These are phyloP conservation scores for Tenualosa thibaudeaui DNA, from an alignment of 2,797 vertebrate species.

Conservation along the genomic window DNA sequence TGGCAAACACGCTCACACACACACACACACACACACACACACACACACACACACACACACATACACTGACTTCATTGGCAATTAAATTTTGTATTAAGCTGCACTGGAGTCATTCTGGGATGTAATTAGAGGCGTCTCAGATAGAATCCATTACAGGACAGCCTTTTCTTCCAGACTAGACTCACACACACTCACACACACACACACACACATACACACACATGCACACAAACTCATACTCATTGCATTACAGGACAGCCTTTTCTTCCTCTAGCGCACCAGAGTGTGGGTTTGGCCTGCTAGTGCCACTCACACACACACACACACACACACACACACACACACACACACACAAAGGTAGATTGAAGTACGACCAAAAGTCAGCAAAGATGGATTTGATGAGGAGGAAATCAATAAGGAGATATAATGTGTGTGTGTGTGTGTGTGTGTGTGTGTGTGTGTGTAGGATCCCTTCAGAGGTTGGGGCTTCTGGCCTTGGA, in stretches of 20 bases:
- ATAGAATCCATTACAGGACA: not conserved
- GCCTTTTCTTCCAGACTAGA: not conserved
- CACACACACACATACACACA: not conserved
- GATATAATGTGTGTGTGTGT: not conserved
- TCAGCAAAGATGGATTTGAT: not conserved
- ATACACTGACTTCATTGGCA: not conserved
- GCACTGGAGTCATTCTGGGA: conserved; percentile 9
- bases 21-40: too few species aligned
- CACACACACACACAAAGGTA: not conserved
- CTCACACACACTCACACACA: not conserved
- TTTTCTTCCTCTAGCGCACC: too few species aligned
- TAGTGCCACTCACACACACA: not conserved
- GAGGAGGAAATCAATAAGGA: not conserved
- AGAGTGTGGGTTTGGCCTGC: too few species aligned
- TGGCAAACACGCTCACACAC: too few species aligned
- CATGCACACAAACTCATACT: too few species aligned
- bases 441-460: too few species aligned
- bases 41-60: too few species aligned
- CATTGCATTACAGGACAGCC: too few species aligned
- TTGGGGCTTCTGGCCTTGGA: too few species aligned
- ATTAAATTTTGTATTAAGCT: conserved; percentile 23
- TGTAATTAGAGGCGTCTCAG: not conserved
- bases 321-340: not conserved
- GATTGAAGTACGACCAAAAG: not conserved
- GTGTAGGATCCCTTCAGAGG: too few species aligned